Base-by-base conservation (phyloP, 2,888 invertebrate genomes). In the Hanleya hanleyi region DNA sequence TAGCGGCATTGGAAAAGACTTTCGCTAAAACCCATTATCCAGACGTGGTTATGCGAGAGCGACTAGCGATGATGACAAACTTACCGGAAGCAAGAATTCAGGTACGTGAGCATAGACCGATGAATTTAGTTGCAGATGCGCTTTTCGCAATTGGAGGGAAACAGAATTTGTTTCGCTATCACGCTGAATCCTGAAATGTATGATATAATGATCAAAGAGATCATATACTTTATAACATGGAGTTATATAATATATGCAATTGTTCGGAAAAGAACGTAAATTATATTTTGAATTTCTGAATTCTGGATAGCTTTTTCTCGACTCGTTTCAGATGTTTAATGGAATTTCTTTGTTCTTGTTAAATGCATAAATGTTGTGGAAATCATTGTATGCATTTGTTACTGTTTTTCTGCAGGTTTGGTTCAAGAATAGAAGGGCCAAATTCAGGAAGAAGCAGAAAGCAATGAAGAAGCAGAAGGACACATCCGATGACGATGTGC, bases 341-440 rank as follows among this genome's bases (percentile, higher is more conserved):
- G 9, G 29, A 37, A 49, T 33, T 36, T 15, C 32, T 4, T 41
- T 4, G 38, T 37, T 29, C 1, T 4, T 12, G n/a, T 71, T n/a
- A n/a, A n/a, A n/a, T n/a, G n/a, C n/a, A 18, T 12, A 41, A 41
- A 15, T 18, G 47, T 12, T 41, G 47, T 18, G 35, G 9, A 35
- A 64, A 64, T 33, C 35, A 35, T 64, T 64, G 3, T 35, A 3
- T 33, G 32, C 35, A 35, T 22, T 64, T 64, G 9, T 22, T 18
- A 22, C 49, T 67, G n/a, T 70, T 38, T 61, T 29, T 41, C 78
- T 79, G 26, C 93, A 98, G 98, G 98, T 98, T 69, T 98, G 98
- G 98, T 98, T 98, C 92, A 98, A 98, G 92, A 98, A 98, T 90
- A 94, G 98, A 73, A 93, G 98, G 81, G 98, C 98, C 81, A 98